Evolutionary conservation across 2,113 vertebrate species (phyloP), one percentile per base, ranked within the genome.

Genomic region (Pterocles gutturalis): DNA sequence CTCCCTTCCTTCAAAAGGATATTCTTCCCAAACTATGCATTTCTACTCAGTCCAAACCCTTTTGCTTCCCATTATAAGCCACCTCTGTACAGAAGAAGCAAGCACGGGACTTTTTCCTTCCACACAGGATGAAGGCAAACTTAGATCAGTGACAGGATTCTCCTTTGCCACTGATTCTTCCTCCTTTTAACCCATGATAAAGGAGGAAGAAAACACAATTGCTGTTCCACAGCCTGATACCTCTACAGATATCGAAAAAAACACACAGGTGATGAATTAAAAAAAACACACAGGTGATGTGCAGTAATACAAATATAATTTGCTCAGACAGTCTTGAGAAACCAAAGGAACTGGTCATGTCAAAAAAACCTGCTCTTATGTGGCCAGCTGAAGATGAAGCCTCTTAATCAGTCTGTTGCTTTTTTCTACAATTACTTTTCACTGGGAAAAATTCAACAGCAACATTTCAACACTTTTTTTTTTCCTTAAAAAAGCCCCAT

Each of bases 11-110:
- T 75, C n/a, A 36, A 57, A 83, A 66, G 11, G 7, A 61, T 43
- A 29, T 17, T 62, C 8, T 57, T 71, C 46, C 36, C 13, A 54
- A 60, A 17, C 21, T 12, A 45, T 21, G 26, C 10, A n/a, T 61
- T 84, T 46, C 29, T 61, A 24, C 10, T 48, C 11, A 33, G 15
- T 18, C n/a, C 49, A 96, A 58, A 73, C 3, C 8, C 13, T 61
- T 49, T 25, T 34, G 2, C 21, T 41, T 62, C 36, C 55, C 20
- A 24, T 33, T 24, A 33, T 11, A 76, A 81, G 29, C 7, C 10
- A 29, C 22, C 49, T 19, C 19, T 1, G 8, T 5, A 51, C 3
- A 36, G 19, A 41, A 1, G 17, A 33, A 64, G 7, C 0, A 0
- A n/a, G 38, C 48, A 43, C 28, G 36, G 4, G 6, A 70, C 33